Conservation (phyloP, 2,113 vertebrate genomes). For the Hepsetus odoe region DNA sequence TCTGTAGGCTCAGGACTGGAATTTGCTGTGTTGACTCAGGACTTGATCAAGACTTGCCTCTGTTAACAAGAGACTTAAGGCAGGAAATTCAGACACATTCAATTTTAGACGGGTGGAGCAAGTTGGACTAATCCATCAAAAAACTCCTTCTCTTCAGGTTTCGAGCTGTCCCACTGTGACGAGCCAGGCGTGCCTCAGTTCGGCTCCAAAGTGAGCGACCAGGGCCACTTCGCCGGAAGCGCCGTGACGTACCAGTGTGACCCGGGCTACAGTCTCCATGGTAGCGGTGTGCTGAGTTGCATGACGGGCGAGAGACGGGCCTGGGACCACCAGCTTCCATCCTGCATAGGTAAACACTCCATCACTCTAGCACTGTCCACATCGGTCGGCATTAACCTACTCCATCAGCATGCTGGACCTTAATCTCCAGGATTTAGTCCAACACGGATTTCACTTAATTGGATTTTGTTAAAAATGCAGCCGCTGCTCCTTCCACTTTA, state of each 20-base stretch:
- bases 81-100: too few relatives aligned
- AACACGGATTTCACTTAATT: constrained; percentile 61
- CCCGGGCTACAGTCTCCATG: constrained; percentile 92
- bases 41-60: too few relatives aligned
- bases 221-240: constrained; percentile 95
- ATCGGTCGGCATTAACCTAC: neutral
- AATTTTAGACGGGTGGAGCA: too few relatives aligned
- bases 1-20: too few relatives aligned
- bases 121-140: too few relatives aligned
- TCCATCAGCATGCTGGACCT: constrained; percentile 48
- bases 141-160: constrained; percentile 77
- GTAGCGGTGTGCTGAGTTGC: constrained; percentile 88
- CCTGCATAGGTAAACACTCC: constrained; percentile 86
- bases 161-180: constrained; percentile 96
- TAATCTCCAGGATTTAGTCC: constrained; percentile 61
- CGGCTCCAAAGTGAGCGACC: constrained; percentile 94
- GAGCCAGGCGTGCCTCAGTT: constrained; percentile 96
- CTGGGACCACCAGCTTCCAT: constrained; percentile 92
- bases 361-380: neutral
- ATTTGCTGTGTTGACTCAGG: too few relatives aligned
- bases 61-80: too few relatives aligned
- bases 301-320: constrained; percentile 96
- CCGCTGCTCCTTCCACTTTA: constrained; percentile 46
- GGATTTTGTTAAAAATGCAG: constrained; percentile 44
- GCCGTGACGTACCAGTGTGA: constrained; percentile 92